A percentile compares a stretch with the other conserved stretches of the same genome.
Conservation (phyloP, 2,888 invertebrate species). For the Petrolisthes manimaculis region DNA sequence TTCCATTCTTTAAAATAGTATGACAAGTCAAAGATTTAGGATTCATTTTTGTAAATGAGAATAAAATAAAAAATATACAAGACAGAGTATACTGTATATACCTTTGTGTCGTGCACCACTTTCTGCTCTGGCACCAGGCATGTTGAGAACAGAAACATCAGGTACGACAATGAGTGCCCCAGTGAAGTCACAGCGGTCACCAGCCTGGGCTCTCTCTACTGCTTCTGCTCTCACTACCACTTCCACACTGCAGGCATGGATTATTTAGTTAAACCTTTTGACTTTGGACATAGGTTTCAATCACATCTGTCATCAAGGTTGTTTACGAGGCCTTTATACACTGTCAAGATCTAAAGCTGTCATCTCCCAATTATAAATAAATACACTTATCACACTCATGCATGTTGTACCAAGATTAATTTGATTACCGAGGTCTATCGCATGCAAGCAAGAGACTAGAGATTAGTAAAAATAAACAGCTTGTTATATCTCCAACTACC, state of each 20-base stretch:
- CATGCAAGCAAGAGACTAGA: no score
- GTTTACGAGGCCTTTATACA: background rate
- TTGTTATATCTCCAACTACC: no score
- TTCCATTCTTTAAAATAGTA: background rate
- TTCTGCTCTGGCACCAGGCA: slow-evolving; percentile 87
- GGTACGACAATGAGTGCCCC: slow-evolving; percentile 97
- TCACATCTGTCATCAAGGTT: background rate
- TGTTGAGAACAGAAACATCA: slow-evolving; percentile 87
- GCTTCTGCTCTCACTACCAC: slow-evolving; percentile 93
- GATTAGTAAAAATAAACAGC: no score
- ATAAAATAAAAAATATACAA: background rate
- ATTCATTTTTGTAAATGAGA: background rate
- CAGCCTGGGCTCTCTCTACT: slow-evolving; percentile 95
- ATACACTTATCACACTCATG: no score
- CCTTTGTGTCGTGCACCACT: slow-evolving; percentile 80
- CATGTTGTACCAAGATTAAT: no score
- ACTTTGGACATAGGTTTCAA: background rate
- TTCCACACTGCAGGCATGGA: slow-evolving; percentile 77
- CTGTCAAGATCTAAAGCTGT: no score
- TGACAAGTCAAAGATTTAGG: background rate
- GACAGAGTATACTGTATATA: background rate
- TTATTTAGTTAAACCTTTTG: background rate
- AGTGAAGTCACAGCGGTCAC: slow-evolving; percentile 89
- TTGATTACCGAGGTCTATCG: no score
- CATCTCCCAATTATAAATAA: no score